Percentiles rank a stretch among this genome's conserved stretches.
phyloP scores from a whole-genome alignment of 2,113 vertebrate genomes.

The Clarias magur region DNA sequence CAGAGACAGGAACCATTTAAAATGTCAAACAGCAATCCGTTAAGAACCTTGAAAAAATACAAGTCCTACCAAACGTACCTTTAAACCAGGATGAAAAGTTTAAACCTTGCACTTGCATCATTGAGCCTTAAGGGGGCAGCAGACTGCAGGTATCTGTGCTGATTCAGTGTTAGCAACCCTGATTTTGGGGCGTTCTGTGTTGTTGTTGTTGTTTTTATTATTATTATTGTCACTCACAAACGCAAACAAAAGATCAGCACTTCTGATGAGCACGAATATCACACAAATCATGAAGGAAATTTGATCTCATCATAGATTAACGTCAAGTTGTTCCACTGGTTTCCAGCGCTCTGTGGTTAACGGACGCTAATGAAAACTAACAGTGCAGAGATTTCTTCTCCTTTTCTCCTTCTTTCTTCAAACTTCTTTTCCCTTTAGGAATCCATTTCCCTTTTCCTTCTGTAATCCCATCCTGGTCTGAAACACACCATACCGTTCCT shows the following conservation, averaged over 20 bases:
- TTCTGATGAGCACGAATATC: background rate
- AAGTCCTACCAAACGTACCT: background rate
- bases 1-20: background rate
- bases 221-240: background rate
- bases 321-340: background rate
- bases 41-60: background rate
- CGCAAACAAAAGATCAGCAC: background rate
- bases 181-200: background rate
- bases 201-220: too few species aligned
- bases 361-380: background rate
- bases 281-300: background rate
- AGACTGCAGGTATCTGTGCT: constrained; percentile 35
- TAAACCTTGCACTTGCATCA: constrained; percentile 40
- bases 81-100: background rate
- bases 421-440: background rate
- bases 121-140: constrained; percentile 62
- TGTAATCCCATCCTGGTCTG: background rate
- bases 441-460: background rate
- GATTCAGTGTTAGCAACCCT: background rate
- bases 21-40: background rate
- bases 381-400: background rate
- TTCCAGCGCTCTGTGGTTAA: background rate
- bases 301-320: background rate
- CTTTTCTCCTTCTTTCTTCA: background rate
- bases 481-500: background rate